Conservation (phyloP, 2,888 invertebrate species). For the Mongoloraphidia duomilia region DNA sequence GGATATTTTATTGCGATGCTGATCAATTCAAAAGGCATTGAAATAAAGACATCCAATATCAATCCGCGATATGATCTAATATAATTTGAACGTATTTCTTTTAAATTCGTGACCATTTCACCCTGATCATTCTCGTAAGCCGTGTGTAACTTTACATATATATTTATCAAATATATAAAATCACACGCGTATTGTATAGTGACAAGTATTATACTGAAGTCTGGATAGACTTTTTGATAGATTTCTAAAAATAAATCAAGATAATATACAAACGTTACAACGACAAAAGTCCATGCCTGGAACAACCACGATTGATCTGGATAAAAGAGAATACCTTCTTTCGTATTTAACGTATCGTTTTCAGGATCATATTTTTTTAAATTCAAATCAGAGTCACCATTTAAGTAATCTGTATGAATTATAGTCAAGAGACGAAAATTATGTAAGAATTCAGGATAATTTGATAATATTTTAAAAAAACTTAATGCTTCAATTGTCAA, state of each 20-base stretch:
- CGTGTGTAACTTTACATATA: constrained; percentile 14
- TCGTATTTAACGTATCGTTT: no score
- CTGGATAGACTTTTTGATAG: not conserved
- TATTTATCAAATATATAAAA: constrained; percentile 12
- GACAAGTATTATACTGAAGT: not conserved
- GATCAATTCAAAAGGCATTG: constrained; percentile 14
- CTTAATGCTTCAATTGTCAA: constrained; percentile 11
- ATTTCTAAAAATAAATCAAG: constrained; percentile 5
- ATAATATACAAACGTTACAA: constrained; percentile 5
- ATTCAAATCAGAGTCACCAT: not conserved
- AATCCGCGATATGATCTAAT: constrained; percentile 11
- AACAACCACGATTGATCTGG: not conserved
- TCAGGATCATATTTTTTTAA: no score
- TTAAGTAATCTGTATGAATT: constrained; percentile 14
- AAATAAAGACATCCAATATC: constrained; percentile 11
- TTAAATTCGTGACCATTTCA: constrained; percentile 10
- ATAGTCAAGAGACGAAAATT: constrained; percentile 9
- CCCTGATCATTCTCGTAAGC: constrained; percentile 16
- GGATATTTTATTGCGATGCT: not conserved
- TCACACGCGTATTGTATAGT: constrained; percentile 11
- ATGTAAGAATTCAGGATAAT: constrained; percentile 10
- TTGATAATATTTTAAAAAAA: constrained; percentile 14
- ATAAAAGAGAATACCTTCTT: no score
- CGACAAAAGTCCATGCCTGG: not conserved
- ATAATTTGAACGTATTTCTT: constrained; percentile 12